phyloP scores from a whole-genome alignment of 2,113 vertebrate genomes.

The Petrocephalus zakoni region DNA sequence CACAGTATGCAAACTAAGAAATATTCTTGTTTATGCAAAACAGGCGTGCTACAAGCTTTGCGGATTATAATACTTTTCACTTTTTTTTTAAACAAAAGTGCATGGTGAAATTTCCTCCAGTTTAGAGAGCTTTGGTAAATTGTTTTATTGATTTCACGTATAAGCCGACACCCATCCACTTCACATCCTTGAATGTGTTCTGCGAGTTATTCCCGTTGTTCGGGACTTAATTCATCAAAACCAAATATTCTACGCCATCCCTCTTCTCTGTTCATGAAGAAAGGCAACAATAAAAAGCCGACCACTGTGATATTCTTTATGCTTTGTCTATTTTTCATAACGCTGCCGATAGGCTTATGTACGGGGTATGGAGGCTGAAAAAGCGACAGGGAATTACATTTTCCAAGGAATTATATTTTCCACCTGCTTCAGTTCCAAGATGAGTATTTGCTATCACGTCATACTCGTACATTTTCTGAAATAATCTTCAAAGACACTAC shows the following conservation, averaged over 20 bases:
- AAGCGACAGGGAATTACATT: conserved; percentile 50
- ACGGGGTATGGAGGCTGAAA: conserved; percentile 69
- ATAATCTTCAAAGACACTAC: not conserved
- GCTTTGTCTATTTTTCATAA: conserved; percentile 92
- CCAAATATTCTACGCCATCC: conserved; percentile 76
- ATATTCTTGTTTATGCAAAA: conserved; percentile 4
- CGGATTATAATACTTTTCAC: not conserved
- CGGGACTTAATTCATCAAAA: conserved; percentile 86
- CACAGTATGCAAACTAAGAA: not conserved
- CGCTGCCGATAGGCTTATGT: conserved; percentile 81
- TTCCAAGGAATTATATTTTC: conserved; percentile 35
- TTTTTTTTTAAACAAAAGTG: not conserved
- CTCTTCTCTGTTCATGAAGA: conserved; percentile 52
- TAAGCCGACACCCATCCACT: not conserved
- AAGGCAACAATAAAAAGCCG: conserved; percentile 73
- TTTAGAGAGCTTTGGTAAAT: not conserved
- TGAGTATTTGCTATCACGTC: conserved; percentile 33
- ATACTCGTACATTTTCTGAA: not conserved
- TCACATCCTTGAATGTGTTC: conserved; percentile 42
- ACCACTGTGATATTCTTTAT: conserved; percentile 95
- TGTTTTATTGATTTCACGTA: not conserved
- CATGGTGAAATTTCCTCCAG: not conserved
- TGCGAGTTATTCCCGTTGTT: conserved; percentile 57
- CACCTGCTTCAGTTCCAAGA: conserved; percentile 37
- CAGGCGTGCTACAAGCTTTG: not conserved